These are phyloP conservation scores for Tapirus terrestris DNA, from an alignment of 2,113 vertebrate species.

Conservation along the genomic window DNA sequence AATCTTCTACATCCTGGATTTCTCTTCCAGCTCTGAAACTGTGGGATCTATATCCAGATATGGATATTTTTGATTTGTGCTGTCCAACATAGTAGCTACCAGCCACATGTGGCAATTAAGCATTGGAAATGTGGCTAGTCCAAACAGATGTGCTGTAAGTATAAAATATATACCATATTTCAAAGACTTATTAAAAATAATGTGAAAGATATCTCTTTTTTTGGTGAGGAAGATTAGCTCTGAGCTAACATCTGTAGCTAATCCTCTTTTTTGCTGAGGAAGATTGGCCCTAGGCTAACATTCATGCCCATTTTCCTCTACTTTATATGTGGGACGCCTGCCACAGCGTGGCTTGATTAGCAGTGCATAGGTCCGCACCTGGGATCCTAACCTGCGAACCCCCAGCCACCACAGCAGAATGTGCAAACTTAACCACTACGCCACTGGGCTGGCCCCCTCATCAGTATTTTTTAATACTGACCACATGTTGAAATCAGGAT, in stretches of 20 bases:
- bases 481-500: conserved; percentile 21
- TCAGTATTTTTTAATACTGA: background rate
- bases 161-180: background rate
- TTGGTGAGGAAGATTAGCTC: too few relatives aligned
- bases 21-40: conserved; percentile 2
- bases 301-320: too few relatives aligned
- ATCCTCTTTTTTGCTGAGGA: too few relatives aligned
- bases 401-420: too few relatives aligned
- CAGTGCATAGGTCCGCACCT: too few relatives aligned
- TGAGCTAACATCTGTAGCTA: too few relatives aligned
- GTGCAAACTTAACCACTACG: too few relatives aligned
- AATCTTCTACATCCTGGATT: background rate
- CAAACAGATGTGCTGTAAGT: background rate
- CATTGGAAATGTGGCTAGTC: background rate
- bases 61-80: background rate
- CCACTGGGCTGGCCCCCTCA: background rate
- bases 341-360: too few relatives aligned
- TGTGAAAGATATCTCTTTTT: background rate
- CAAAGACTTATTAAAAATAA: background rate
- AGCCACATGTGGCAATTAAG: background rate
- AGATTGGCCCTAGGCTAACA: too few relatives aligned
- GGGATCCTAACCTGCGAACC: too few relatives aligned
- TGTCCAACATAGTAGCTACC: background rate
- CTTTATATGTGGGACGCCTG: too few relatives aligned
- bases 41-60: background rate